phyloP scores from a whole-genome alignment of 2,888 invertebrate species.

The Oeneis ivallda region DNA sequence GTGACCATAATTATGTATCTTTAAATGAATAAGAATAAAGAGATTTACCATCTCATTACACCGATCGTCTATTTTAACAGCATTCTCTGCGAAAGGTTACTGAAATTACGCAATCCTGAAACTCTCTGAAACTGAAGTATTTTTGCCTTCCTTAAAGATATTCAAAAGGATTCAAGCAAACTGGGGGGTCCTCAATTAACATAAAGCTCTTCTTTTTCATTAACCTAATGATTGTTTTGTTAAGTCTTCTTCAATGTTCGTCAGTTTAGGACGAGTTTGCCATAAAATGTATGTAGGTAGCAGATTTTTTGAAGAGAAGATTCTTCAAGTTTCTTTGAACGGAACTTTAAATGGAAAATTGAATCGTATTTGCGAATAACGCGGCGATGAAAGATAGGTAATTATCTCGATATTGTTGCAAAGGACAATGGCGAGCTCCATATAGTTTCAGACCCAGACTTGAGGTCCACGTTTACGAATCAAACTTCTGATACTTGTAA shows the following conservation, averaged over 20 bases:
- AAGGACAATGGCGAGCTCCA: too few relatives aligned
- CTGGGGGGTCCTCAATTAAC: slow-evolving; percentile 27
- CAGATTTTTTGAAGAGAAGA: too few relatives aligned
- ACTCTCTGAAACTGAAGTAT: slow-evolving; percentile 11
- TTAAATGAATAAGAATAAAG: background rate
- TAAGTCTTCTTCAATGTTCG: slow-evolving; percentile 13
- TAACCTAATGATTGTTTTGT: slow-evolving; percentile 30
- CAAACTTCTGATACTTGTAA: too few relatives aligned
- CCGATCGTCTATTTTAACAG: slow-evolving; percentile 9
- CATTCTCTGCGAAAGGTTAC: slow-evolving; percentile 4
- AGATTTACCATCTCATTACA: slow-evolving; percentile 16
- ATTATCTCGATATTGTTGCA: too few relatives aligned
- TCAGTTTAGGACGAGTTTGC: slow-evolving; percentile 23
- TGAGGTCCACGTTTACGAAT: too few relatives aligned
- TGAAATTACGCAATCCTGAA: slow-evolving; percentile 16
- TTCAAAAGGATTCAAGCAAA: slow-evolving; percentile 24
- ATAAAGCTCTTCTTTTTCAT: slow-evolving; percentile 31
- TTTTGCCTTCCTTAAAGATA: slow-evolving; percentile 25
- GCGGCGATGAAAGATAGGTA: too few relatives aligned
- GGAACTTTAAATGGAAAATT: too few relatives aligned
- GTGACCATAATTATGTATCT: background rate
- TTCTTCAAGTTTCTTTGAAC: too few relatives aligned
- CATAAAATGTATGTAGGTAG: too few relatives aligned
- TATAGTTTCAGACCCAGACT: too few relatives aligned
- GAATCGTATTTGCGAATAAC: too few relatives aligned